A percentile compares a stretch with the other conserved stretches of the same genome.
phyloP scores from a whole-genome alignment of 1,140 invertebrate genomes.

The Sipha flava region DNA sequence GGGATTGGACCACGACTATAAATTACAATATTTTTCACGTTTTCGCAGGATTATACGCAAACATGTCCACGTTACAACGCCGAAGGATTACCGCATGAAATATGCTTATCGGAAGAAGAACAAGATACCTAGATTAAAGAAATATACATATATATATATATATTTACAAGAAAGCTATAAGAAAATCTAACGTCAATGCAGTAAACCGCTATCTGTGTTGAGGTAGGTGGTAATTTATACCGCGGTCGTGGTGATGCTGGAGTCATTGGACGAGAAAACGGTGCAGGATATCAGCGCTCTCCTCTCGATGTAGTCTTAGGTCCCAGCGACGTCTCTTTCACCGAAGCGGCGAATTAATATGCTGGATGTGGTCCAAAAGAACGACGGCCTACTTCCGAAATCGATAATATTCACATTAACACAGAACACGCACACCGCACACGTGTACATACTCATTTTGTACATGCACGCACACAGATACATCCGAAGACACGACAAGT shows the following conservation, averaged over 20 bases:
- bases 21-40: too few relatives aligned
- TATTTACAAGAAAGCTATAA: too few relatives aligned
- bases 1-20: too few relatives aligned
- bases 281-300: neutral
- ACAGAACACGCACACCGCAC: neutral
- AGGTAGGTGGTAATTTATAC: neutral
- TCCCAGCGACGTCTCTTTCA: neutral
- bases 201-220: neutral
- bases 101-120: neutral
- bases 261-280: neutral
- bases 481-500: neutral
- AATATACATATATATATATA: too few relatives aligned
- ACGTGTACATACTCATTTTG: neutral
- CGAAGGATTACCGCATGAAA: neutral
- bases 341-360: slow-evolving; percentile 11
- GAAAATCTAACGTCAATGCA: neutral
- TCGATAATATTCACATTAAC: slow-evolving; percentile 23
- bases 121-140: too few relatives aligned
- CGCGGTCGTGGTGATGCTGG: neutral
- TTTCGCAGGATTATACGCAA: too few relatives aligned
- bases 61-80: too few relatives aligned
- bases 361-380: slow-evolving; percentile 26
- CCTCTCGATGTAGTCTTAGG: neutral
- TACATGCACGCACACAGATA: neutral
- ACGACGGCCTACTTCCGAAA: neutral